These are phyloP conservation scores for Hirtodrosophila confusa DNA, from an alignment of 2,888 invertebrate genomes.

Conservation along the genomic window DNA sequence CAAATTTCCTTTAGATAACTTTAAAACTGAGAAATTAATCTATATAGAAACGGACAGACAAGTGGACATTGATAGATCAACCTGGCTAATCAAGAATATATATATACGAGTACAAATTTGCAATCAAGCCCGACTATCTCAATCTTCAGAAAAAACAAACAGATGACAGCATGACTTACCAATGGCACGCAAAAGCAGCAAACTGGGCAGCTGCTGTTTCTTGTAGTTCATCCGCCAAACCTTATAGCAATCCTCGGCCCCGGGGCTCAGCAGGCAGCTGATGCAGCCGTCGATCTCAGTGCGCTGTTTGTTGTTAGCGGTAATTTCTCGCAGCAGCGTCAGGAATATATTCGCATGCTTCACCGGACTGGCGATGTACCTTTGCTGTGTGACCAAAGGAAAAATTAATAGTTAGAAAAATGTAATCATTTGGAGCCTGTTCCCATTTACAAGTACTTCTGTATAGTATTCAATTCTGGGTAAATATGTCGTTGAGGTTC, in stretches of 20 bases:
- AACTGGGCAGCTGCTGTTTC: conserved; percentile 77
- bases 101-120: too few species aligned
- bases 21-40: too few species aligned
- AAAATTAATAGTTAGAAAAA: background rate
- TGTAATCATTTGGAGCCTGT: background rate
- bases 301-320: conserved; percentile 42
- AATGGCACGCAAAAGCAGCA: conserved; percentile 72
- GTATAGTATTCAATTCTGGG: too few species aligned
- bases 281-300: conserved; percentile 80
- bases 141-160: too few species aligned
- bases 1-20: too few species aligned
- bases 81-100: too few species aligned
- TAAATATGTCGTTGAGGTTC: too few species aligned
- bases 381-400: conserved; percentile 58
- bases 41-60: too few species aligned
- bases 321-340: conserved; percentile 77
- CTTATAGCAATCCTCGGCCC: conserved; percentile 78
- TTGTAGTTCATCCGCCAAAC: conserved; percentile 84
- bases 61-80: too few species aligned
- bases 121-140: too few species aligned
- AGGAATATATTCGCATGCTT: conserved; percentile 81
- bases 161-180: conserved; percentile 50
- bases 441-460: too few species aligned
- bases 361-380: conserved; percentile 73
- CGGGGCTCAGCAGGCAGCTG: conserved; percentile 71